Percentiles rank a stretch among this genome's conserved stretches.
These are phyloP conservation scores for Neuroscelio doddi DNA, from an alignment of 2,888 invertebrate genomes.

Conservation along the genomic window DNA sequence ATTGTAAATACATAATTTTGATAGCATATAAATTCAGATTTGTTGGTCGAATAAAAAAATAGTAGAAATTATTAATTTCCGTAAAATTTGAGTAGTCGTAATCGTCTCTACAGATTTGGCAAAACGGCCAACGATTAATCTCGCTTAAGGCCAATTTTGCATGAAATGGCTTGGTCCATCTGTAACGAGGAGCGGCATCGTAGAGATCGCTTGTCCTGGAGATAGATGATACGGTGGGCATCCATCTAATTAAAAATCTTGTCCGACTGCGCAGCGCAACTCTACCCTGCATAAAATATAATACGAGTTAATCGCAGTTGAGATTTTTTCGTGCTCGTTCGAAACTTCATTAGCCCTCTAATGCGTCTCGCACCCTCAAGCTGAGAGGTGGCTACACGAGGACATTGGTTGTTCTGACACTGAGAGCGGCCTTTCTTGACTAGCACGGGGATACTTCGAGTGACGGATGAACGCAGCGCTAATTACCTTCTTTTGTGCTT, in stretches of 20 bases:
- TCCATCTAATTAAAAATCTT: conserved; percentile 59
- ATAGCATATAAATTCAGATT: background rate
- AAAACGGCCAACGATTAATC: conserved; percentile 40
- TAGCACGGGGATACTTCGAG: conserved; percentile 51
- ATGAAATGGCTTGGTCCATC: conserved; percentile 42
- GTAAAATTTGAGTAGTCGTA: conserved; percentile 4
- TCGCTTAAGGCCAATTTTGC: conserved; percentile 44
- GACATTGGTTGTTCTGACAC: conserved; percentile 50
- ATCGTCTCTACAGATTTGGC: conserved; percentile 33
- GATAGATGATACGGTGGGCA: conserved; percentile 51
- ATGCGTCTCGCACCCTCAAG: conserved; percentile 61
- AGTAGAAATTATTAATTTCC: background rate
- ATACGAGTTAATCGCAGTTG: conserved; percentile 60
- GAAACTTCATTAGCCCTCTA: conserved; percentile 65
- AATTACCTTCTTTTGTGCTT: conserved; percentile 68
- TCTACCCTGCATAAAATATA: conserved; percentile 56
- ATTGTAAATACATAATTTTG: background rate
- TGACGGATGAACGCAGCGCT: conserved; percentile 69
- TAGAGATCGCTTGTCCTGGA: conserved; percentile 41
- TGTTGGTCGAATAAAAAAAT: background rate
- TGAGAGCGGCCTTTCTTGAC: conserved; percentile 37
- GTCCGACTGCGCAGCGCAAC: conserved; percentile 23
- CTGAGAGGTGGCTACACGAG: conserved; percentile 38
- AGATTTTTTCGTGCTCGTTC: conserved; percentile 42
- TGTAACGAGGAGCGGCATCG: conserved; percentile 36